phyloP scores from a whole-genome alignment of 2,113 vertebrate species.

The Fukomys damarensis region DNA sequence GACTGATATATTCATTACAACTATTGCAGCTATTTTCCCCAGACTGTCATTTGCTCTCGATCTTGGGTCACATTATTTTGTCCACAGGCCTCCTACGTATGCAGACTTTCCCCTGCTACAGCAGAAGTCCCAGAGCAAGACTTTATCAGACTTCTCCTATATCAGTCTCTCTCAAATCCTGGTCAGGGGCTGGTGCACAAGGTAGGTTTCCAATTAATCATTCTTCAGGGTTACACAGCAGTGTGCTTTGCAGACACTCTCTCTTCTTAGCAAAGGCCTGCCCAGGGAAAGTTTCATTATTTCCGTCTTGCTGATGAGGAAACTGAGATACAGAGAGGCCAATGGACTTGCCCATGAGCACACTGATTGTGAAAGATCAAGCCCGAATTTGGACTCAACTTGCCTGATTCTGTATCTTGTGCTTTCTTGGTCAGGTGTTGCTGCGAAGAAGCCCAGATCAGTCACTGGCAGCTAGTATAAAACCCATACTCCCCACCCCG shows the following conservation, averaged over 20 bases:
- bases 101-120: neutral
- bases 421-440: neutral
- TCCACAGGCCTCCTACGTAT: neutral
- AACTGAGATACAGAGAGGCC: neutral
- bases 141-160: neutral
- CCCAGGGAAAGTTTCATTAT: neutral
- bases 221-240: neutral
- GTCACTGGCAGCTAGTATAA: neutral
- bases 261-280: neutral
- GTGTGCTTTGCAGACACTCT: rapidly evolving
- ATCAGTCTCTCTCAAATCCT: neutral
- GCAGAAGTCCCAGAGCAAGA: neutral
- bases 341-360: neutral
- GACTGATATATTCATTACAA: neutral
- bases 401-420: rapidly evolving
- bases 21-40: neutral
- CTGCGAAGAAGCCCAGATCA: neutral
- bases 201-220: neutral
- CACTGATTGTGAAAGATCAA: neutral
- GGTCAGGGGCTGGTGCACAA: neutral
- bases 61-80: neutral
- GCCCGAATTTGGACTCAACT: neutral
- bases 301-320: neutral
- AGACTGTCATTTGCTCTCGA: neutral
- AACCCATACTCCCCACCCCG: no score